Percentiles rank a stretch among this genome's conserved stretches.
Conservation (phyloP, 2,797 vertebrate genomes). For the Florisuga fusca region DNA sequence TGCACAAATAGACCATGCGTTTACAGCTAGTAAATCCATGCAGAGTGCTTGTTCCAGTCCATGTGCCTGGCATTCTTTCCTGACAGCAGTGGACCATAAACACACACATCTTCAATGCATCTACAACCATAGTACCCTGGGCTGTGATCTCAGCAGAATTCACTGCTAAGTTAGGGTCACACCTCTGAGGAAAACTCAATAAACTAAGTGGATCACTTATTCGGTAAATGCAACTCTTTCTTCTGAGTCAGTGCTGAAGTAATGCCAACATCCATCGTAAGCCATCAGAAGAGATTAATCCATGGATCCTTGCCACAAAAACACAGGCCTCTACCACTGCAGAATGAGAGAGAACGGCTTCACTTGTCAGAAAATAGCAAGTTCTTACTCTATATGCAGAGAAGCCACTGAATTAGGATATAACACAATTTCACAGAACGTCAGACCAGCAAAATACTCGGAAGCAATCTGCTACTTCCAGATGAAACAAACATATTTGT, state of each 20-base stretch:
- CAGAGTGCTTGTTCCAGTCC: not conserved
- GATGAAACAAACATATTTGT: constrained; percentile 52
- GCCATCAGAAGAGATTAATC: constrained; percentile 10
- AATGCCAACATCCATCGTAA: not conserved
- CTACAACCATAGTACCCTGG: not conserved
- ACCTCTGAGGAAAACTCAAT: not conserved
- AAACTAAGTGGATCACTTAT: not conserved
- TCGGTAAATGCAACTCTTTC: not conserved
- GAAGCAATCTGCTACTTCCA: constrained; percentile 32
- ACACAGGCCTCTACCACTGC: not conserved
- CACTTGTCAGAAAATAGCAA: constrained; percentile 16
- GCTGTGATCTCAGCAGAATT: not conserved
- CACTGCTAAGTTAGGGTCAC: not conserved
- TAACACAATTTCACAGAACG: constrained; percentile 45
- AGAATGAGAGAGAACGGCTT: not conserved
- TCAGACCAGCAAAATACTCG: constrained; percentile 39
- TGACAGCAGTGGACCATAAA: not conserved
- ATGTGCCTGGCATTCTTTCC: not conserved
- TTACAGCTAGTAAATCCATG: not conserved
- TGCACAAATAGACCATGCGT: not conserved
- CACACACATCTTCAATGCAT: not conserved
- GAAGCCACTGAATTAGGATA: constrained; percentile 28
- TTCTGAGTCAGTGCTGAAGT: constrained; percentile 11
- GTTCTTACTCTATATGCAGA: constrained; percentile 24
- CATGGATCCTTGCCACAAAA: constrained; percentile 23